A percentile compares a stretch with the other conserved stretches of the same genome.
phyloP scores from a whole-genome alignment of 2,888 invertebrate species.

The Euzetes globulus region DNA sequence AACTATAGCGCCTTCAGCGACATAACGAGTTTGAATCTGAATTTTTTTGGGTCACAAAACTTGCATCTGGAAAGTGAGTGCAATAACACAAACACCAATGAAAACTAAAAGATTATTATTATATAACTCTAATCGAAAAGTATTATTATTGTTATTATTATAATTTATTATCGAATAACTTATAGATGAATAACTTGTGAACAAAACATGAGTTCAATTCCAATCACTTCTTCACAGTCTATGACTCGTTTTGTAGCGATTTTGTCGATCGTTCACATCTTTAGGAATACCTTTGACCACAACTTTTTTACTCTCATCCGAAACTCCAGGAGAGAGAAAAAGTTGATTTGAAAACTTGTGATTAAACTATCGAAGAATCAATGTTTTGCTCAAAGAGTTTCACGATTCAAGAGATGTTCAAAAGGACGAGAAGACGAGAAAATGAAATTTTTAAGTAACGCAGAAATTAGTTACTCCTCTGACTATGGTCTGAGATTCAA shows the following conservation, averaged over 20 bases:
- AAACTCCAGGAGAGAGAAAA: background rate
- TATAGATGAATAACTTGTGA: background rate
- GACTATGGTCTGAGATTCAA: background rate
- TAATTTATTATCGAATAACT: background rate
- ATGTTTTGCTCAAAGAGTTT: background rate
- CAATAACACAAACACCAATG: slow-evolving; percentile 8
- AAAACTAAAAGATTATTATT: background rate
- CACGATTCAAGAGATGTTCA: background rate
- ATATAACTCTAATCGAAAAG: background rate
- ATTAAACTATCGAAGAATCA: background rate
- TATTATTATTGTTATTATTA: slow-evolving; percentile 4
- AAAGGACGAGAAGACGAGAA: background rate
- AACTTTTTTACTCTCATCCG: slow-evolving; percentile 1
- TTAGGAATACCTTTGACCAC: background rate
- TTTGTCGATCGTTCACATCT: slow-evolving; percentile 6
- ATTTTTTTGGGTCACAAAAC: slow-evolving; percentile 25
- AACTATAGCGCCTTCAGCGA: slow-evolving; percentile 16
- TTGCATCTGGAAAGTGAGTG: background rate
- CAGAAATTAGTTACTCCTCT: background rate
- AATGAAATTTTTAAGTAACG: background rate
- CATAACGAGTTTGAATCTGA: background rate
- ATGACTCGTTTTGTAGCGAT: background rate
- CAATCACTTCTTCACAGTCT: background rate
- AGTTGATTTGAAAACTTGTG: background rate
- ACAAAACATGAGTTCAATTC: background rate